Conservation (phyloP, 2,888 invertebrate species). For the Andrena marginata region DNA sequence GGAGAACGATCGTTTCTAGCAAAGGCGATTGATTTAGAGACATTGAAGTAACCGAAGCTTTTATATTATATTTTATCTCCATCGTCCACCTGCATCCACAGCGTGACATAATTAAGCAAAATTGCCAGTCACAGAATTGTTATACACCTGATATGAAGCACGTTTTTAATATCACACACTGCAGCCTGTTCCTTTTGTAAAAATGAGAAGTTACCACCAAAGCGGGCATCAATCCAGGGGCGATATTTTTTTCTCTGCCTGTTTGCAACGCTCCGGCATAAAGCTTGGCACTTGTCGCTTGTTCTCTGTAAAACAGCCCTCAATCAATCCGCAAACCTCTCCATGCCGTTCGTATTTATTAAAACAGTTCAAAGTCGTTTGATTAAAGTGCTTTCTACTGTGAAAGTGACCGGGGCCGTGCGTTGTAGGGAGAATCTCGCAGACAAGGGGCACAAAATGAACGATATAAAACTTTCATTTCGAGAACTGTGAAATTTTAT, state of each 20-base stretch:
- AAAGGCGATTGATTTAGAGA: neutral
- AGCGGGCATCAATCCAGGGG: conserved; percentile 41
- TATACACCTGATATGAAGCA: neutral
- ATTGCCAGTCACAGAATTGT: neutral
- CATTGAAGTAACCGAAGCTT: no score
- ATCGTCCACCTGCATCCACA: neutral
- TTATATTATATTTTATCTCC: neutral
- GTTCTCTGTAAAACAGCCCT: conserved; percentile 59
- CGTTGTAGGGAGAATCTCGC: neutral
- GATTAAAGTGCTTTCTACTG: conserved; percentile 50
- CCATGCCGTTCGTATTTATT: conserved; percentile 66
- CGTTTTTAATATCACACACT: neutral
- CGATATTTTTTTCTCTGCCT: conserved; percentile 33
- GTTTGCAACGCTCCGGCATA: conserved; percentile 15
- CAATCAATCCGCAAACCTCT: conserved; percentile 65
- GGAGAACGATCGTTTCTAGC: neutral
- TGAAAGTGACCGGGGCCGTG: conserved; percentile 30
- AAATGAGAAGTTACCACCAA: conserved; percentile 41
- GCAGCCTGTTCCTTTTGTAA: neutral
- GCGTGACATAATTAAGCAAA: neutral
- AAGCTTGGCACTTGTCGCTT: conserved; percentile 22
- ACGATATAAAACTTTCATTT: conserved; percentile 20
- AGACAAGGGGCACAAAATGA: conserved; percentile 2
- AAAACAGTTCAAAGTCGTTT: conserved; percentile 68
- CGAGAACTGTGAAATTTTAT: neutral